Evolutionary conservation across 1,140 invertebrate species (phyloP).

Genomic region (Thaumatotibia leucotreta): DNA sequence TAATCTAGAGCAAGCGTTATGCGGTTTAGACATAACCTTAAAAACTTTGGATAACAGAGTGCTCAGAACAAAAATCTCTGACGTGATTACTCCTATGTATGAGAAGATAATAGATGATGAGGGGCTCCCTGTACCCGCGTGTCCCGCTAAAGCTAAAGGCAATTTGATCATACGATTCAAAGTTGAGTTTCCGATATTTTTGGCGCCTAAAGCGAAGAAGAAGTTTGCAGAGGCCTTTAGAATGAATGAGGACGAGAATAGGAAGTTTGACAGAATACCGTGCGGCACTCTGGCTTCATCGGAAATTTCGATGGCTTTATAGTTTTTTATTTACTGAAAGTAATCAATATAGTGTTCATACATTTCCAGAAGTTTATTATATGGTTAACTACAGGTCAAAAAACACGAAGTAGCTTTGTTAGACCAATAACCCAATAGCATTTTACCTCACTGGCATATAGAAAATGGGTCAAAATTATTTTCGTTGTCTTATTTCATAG

Average conservation of each 20-base stretch:
- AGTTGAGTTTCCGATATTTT: slow-evolving; percentile 49
- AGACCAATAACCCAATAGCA: too few species aligned
- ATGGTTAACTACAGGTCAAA: too few species aligned
- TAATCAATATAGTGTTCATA: too few species aligned
- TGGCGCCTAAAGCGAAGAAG: slow-evolving; percentile 53
- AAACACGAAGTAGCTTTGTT: too few species aligned
- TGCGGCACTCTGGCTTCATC: slow-evolving; percentile 45
- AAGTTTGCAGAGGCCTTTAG: slow-evolving; percentile 56
- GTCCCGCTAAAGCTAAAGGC: slow-evolving; percentile 58
- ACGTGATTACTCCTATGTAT: slow-evolving; percentile 82
- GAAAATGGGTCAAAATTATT: too few species aligned
- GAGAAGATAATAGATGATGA: slow-evolving; percentile 79
- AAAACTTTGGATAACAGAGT: slow-evolving; percentile 82
- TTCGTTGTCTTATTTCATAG: too few species aligned
- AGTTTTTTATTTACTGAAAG: neutral
- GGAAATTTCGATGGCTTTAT: neutral
- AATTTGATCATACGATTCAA: slow-evolving; percentile 57
- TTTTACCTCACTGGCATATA: too few species aligned
- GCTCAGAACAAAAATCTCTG: slow-evolving; percentile 82
- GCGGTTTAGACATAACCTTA: slow-evolving; percentile 80
- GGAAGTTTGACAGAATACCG: slow-evolving; percentile 47
- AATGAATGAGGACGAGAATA: slow-evolving; percentile 47
- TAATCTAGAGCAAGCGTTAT: slow-evolving; percentile 81
- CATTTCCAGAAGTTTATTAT: too few species aligned
- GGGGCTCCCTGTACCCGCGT: slow-evolving; percentile 78